Evolutionary conservation across 2,797 vertebrate genomes (phyloP).

Genomic region (Psittacula derbiana): DNA sequence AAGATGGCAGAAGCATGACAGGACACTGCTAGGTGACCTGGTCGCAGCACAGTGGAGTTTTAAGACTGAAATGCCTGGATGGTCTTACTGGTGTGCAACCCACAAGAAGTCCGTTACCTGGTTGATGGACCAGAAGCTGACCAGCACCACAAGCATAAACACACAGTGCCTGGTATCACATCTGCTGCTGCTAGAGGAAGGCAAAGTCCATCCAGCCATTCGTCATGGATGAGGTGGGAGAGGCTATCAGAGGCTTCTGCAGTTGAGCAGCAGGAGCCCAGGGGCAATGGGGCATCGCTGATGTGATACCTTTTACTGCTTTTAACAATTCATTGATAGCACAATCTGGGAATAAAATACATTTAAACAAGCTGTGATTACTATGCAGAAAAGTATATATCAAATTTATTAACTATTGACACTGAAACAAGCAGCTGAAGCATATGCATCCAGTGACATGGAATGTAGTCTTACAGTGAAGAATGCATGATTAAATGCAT

Average conservation of each 20-base stretch:
- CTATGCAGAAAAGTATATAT: neutral
- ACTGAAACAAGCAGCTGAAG: neutral
- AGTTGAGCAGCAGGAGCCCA: neutral
- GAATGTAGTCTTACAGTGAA: neutral
- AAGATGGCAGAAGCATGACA: neutral
- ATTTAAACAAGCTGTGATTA: neutral
- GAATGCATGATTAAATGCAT: too few species aligned
- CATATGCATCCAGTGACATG: accelerated
- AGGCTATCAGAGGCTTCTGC: neutral
- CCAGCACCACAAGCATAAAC: neutral
- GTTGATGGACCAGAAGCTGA: neutral
- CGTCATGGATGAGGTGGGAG: accelerated
- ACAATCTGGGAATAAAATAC: neutral
- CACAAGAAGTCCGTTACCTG: neutral
- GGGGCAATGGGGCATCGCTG: too few species aligned
- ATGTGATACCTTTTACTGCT: neutral
- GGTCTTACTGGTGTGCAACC: neutral
- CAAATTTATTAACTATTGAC: neutral
- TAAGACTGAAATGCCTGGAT: neutral
- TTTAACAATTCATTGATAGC: neutral
- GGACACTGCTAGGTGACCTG: too few species aligned
- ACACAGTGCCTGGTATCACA: accelerated
- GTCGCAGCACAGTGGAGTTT: neutral
- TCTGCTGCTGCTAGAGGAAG: neutral
- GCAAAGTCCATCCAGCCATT: neutral